phyloP scores from a whole-genome alignment of 2,113 vertebrate species.

The Propithecus coquereli region DNA sequence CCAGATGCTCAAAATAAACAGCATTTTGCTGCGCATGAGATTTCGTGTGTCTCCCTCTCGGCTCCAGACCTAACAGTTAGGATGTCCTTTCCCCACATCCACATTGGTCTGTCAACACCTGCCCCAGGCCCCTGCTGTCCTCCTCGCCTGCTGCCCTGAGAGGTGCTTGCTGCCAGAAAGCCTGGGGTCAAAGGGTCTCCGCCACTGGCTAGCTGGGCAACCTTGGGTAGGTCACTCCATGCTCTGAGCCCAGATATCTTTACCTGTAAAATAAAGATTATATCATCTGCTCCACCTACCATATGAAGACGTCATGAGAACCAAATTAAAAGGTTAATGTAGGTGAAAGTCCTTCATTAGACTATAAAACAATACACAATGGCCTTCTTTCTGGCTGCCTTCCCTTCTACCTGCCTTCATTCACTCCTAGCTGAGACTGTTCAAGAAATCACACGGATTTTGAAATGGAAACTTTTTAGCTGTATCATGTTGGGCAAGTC shows the following conservation, averaged over 20 bases:
- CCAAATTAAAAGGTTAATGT: not conserved
- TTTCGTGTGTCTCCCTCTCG: no score
- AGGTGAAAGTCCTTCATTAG: not conserved
- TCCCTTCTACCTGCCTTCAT: not conserved
- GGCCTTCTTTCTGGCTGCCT: no score
- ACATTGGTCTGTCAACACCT: not conserved
- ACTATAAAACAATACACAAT: not conserved
- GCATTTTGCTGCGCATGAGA: no score
- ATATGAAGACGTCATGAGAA: not conserved
- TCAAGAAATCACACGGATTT: not conserved
- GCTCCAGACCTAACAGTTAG: not conserved
- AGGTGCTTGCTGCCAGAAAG: not conserved
- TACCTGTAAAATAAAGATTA: not conserved
- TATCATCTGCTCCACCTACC: not conserved
- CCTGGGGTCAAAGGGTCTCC: not conserved
- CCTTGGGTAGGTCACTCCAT: not conserved
- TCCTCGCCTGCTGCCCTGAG: not conserved
- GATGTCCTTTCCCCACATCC: not conserved
- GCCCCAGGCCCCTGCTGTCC: not conserved
- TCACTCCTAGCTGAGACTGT: not conserved
- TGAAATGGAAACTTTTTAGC: not conserved
- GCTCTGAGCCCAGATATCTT: not conserved
- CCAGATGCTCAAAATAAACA: no score
- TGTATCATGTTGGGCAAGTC: not conserved
- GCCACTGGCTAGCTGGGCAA: not conserved